phyloP scores from a whole-genome alignment of 2,888 invertebrate species.

The Lasioglossum pauxillum region DNA sequence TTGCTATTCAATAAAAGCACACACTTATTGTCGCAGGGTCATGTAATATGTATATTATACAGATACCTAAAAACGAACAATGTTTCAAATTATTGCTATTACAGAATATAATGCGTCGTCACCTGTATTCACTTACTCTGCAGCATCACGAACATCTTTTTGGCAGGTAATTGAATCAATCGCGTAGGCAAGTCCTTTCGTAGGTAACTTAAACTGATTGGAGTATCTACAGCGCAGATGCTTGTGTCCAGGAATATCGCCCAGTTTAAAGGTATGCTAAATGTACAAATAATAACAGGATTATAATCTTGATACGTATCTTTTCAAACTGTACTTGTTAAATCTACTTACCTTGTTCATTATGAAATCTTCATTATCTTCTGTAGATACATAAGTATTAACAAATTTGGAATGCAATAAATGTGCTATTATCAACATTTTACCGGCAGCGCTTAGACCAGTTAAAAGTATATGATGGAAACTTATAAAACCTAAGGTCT shows the following conservation, averaged over 20 bases:
- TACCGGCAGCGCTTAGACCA: constrained; percentile 95
- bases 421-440: constrained; percentile 94
- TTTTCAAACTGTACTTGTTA: not conserved
- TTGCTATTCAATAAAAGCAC: constrained; percentile 97
- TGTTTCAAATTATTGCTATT: constrained; percentile 37
- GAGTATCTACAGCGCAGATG: constrained; percentile 93
- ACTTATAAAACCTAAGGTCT: constrained; percentile 77
- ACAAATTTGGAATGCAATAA: constrained; percentile 90
- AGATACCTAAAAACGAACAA: constrained; percentile 87
- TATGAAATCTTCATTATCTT: constrained; percentile 91
- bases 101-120: constrained; percentile 10
- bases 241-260: constrained; percentile 98
- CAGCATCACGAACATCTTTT: constrained; percentile 95
- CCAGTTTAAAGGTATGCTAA: constrained; percentile 88
- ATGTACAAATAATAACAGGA: constrained; percentile 77
- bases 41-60: constrained; percentile 92
- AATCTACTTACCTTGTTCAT: constrained; percentile 87
- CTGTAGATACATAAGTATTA: constrained; percentile 94
- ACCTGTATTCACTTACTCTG: constrained; percentile 90
- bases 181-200: constrained; percentile 94
- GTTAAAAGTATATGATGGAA: constrained; percentile 90
- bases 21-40: constrained; percentile 88
- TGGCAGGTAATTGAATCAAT: constrained; percentile 95
- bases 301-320: not conserved
- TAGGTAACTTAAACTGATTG: constrained; percentile 91